Conservation (phyloP, 2,888 invertebrate species). For the Yponomeuta sedellus region DNA sequence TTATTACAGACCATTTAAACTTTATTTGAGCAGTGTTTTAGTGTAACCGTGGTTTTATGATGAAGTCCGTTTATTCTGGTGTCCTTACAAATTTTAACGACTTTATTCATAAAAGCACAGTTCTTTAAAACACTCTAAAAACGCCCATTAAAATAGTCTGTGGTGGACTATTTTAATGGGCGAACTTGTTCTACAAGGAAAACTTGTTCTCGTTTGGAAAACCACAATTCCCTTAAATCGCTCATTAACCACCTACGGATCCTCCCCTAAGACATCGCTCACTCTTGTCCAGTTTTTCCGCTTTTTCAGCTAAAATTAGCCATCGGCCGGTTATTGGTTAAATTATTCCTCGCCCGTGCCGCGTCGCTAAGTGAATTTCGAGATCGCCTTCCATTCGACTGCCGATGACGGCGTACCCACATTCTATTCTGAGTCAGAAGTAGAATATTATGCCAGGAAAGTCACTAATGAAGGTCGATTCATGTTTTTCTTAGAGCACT, state of each 20-base stretch:
- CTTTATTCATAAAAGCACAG: too few relatives aligned
- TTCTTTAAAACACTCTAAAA: too few relatives aligned
- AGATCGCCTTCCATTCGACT: conserved; percentile 44
- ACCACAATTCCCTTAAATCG: too few relatives aligned
- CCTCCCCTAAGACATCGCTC: conserved; percentile 12
- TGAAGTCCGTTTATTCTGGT: too few relatives aligned
- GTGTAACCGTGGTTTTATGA: background rate
- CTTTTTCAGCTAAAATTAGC: conserved; percentile 63
- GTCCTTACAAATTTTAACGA: too few relatives aligned
- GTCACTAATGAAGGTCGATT: background rate
- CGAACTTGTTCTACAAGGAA: too few relatives aligned
- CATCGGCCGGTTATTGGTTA: conserved; percentile 70
- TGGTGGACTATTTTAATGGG: too few relatives aligned
- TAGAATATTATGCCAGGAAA: background rate
- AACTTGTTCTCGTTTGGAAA: too few relatives aligned
- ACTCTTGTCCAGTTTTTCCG: conserved; percentile 40
- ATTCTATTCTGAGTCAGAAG: background rate
- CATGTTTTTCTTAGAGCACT: too few relatives aligned
- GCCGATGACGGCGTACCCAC: background rate
- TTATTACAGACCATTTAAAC: too few relatives aligned
- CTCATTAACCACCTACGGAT: background rate
- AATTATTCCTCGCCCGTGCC: conserved; percentile 69
- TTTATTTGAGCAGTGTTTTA: too few relatives aligned
- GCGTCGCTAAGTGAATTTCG: conserved; percentile 70
- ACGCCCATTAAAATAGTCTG: too few relatives aligned